Evolutionary conservation across 2,797 vertebrate genomes (phyloP).

Genomic region (Malurus leucopterus): DNA sequence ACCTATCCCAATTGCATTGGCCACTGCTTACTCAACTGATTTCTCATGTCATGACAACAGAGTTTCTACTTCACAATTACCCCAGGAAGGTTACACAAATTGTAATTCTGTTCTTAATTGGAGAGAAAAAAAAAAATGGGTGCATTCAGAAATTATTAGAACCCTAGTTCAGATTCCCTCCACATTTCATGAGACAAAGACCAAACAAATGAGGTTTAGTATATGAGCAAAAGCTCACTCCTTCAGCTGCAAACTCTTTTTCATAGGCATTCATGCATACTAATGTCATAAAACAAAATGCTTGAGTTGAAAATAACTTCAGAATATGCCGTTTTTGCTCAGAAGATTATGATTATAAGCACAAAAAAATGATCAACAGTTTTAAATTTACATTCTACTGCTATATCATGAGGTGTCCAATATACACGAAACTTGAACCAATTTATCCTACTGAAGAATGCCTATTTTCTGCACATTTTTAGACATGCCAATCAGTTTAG

Average conservation of each 20-base stretch:
- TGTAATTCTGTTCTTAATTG: background rate
- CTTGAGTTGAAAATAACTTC: slow-evolving; percentile 53
- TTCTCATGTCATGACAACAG: background rate
- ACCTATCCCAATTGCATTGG: background rate
- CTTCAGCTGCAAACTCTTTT: slow-evolving; percentile 61
- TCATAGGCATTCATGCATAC: slow-evolving; percentile 52
- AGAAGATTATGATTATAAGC: slow-evolving; percentile 48
- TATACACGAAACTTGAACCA: slow-evolving; percentile 27
- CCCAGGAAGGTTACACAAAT: background rate
- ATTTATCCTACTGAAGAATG: slow-evolving; percentile 47
- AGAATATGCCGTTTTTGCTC: slow-evolving; percentile 48
- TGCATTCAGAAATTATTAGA: slow-evolving; percentile 40
- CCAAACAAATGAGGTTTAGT: slow-evolving; percentile 56
- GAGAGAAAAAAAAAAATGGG: slow-evolving; percentile 10
- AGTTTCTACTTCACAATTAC: background rate
- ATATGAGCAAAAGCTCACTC: slow-evolving; percentile 41
- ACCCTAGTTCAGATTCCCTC: slow-evolving; percentile 31
- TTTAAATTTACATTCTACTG: slow-evolving; percentile 53
- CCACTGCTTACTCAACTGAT: background rate
- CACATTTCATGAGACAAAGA: slow-evolving; percentile 60
- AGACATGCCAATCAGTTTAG: slow-evolving; percentile 46
- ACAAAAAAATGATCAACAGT: slow-evolving; percentile 29
- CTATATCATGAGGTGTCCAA: slow-evolving; percentile 23
- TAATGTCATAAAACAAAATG: slow-evolving; percentile 58
- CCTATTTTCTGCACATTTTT: slow-evolving; percentile 60